These are phyloP conservation scores for Numida meleagris DNA, from an alignment of 2,113 vertebrate species.

Conservation along the genomic window DNA sequence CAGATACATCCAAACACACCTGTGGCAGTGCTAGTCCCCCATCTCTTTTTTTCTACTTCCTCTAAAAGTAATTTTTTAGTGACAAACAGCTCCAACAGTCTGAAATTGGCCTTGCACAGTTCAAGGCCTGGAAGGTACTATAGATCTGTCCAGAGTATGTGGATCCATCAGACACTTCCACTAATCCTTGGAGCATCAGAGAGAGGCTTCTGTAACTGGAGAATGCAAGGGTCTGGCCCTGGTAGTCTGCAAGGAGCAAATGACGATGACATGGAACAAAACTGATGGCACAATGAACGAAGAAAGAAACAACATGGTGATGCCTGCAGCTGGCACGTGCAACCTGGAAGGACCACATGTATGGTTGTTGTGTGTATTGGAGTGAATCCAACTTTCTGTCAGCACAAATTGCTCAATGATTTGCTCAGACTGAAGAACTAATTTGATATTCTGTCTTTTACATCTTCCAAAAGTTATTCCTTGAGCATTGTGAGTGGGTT, in stretches of 20 bases:
- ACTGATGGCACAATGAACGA: neutral
- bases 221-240: neutral
- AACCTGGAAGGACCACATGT: neutral
- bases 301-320: neutral
- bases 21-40: accelerated
- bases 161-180: neutral
- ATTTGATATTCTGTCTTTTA: neutral
- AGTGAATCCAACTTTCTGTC: neutral
- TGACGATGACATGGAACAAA: neutral
- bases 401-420: neutral
- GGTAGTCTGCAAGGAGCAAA: neutral
- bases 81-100: neutral
- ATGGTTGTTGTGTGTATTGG: neutral
- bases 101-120: neutral
- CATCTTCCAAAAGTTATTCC: neutral
- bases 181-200: neutral
- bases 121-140: neutral
- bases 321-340: neutral
- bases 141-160: neutral
- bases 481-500: neutral
- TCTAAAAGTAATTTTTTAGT: neutral
- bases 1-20: neutral
- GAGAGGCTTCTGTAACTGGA: neutral
- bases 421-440: neutral
- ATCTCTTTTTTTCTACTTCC: neutral